phyloP scores from a whole-genome alignment of 2,113 vertebrate genomes.

The Oreochromis aureus region DNA sequence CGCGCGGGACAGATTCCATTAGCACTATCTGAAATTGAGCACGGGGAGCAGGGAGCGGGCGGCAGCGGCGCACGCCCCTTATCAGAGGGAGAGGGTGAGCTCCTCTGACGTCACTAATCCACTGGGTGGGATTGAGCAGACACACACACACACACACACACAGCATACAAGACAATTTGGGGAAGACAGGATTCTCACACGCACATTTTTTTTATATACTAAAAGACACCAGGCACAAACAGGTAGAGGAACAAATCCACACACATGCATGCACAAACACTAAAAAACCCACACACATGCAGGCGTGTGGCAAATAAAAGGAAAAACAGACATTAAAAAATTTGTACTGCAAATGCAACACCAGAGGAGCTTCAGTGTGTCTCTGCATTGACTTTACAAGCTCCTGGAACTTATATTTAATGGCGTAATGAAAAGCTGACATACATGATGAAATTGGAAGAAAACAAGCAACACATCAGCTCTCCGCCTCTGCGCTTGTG shows the following conservation, averaged over 20 bases:
- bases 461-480: conserved; percentile 30
- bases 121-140: conserved; percentile 74
- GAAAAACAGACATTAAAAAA: background rate
- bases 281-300: background rate
- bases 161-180: background rate
- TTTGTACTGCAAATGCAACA: background rate
- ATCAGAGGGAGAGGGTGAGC: conserved; percentile 83
- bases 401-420: background rate
- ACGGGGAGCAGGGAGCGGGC: conserved; percentile 60
- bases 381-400: background rate
- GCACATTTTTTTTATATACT: background rate
- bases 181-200: background rate
- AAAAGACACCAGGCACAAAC: background rate
- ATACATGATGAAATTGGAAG: conserved; percentile 50
- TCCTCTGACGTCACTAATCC: conserved; percentile 93
- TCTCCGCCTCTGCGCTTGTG: background rate
- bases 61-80: conserved; percentile 78
- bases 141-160: background rate
- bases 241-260: background rate
- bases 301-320: background rate
- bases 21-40: conserved; percentile 99
- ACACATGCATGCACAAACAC: background rate
- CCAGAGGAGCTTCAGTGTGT: background rate
- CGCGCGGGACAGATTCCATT: conserved; percentile 99
- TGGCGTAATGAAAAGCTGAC: background rate